Base-by-base conservation (phyloP, 2,113 vertebrate species). In the Semnopithecus entellus region DNA sequence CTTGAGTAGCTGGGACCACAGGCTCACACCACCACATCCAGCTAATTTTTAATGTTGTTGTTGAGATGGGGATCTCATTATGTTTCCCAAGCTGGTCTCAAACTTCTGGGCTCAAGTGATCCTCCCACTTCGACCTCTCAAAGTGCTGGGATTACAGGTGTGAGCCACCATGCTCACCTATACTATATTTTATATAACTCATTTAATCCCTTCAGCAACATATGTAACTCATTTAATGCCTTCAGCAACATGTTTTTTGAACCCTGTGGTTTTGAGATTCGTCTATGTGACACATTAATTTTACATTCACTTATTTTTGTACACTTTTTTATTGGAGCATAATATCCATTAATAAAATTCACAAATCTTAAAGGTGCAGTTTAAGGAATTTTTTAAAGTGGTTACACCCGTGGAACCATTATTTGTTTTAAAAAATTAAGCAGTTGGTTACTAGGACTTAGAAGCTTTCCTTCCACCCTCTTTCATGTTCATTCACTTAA, bases 211-310 rank as follows among this genome's bases (percentile, higher is more conserved):
- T 61, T 72, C 61, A 73, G 72, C 72, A 73, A 43, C 23, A 48
- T 45, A n/a, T 61, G n/a, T 70, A 68, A 59, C 52, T 55, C 6
- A 55, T 55, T 7, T 55, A 55, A 55, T 55, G 52, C 68, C 32
- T 61, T 78, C 61, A 73, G 22, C 38, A 73, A 43, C 18, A 40
- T 61, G n/a, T 76, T 61, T 72, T 27, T 70, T 50, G 20, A 16
- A 32, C 40, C 14, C 52, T 82, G 11, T 8, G 6, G 64, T 84
- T 76, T 70, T 64, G 32, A 89, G 35, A 76, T 30, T 2, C 1
- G 13, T 59, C 88, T 35, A 6, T 27, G 20, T 45, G 45, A n/a
- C n/a, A 23, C 0, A 1, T 22, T 7, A 3, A 8, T 2, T 40
- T 59, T 61, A 17, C 2, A 3, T 40, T 48, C 35, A 38, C 38